Base-by-base conservation (phyloP, 2,113 vertebrate genomes). In the Ciconia stormi region DNA sequence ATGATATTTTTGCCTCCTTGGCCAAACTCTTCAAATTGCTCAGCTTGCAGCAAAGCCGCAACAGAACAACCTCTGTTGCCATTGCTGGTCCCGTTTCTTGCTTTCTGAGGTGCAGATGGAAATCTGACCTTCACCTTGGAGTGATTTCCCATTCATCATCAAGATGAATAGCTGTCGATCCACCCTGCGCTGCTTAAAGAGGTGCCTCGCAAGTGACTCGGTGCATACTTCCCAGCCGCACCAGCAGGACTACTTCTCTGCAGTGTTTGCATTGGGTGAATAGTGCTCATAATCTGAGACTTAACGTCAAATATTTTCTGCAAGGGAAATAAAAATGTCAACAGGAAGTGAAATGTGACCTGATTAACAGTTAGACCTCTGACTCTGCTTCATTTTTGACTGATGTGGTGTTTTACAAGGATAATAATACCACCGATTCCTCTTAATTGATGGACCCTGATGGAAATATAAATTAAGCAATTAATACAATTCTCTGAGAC, bases 281-380 rank as follows among this genome's bases (percentile, higher is more conserved):
- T n/a, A 56, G 94, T 5, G 91, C 95, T 96, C 97, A 97, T 95
- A 97, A 95, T 95, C 97, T 25, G 80, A 95, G 94, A 66, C 93
- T 97, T 82, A 52, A 62, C 69, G 89, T 96, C 97, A 97, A 97
- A 97, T 97, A 96, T 97, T 98, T 98, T 98, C 96, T 97, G 95
- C 96, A 94, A 96, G 97, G 95, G 97, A 97, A 98, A 98, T 98
- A 97, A 97, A 98, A 98, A 98, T 96, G 97, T 97, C 98, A 97
- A 96, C 96, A 97, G 97, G 96, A 98, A 98, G 96, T 97, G 97
- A 97, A 98, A 98, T 97, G 97, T 84, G 97, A 97, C 97, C 98
- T 98, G 98, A 98, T 98, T 98, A 98, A 98, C 94, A 97, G 96
- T 95, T 97, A 97, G 96, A 96, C 97, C 97, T 98, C 97, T 80